Evolutionary conservation across 2,113 vertebrate species (phyloP).

Genomic region (Coryphaenoides rupestris): DNA sequence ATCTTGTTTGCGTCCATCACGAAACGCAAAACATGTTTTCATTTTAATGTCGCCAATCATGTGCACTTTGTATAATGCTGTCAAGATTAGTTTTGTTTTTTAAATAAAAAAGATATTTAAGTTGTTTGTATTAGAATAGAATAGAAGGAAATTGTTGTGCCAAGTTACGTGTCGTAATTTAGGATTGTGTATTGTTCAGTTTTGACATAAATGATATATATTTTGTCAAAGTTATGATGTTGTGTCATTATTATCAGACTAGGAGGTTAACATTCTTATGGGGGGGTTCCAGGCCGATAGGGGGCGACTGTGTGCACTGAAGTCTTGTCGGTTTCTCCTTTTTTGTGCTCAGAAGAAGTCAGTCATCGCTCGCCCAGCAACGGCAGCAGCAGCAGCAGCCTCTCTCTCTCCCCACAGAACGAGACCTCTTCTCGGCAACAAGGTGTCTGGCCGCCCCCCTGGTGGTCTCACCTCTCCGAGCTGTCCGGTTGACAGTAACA

Average conservation of each 20-base stretch:
- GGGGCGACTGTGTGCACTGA: slow-evolving; percentile 31
- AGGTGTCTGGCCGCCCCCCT: slow-evolving; percentile 44
- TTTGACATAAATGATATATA: no score
- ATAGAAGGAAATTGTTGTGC: no score
- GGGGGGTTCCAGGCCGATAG: slow-evolving; percentile 32
- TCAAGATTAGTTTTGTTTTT: neutral
- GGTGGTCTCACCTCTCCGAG: slow-evolving; percentile 9
- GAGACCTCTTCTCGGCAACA: slow-evolving; percentile 39
- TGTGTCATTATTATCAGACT: no score
- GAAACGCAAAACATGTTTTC: slow-evolving; percentile 1
- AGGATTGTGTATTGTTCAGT: no score
- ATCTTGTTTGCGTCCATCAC: slow-evolving; percentile 8
- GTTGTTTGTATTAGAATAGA: neutral
- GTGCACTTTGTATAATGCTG: neutral
- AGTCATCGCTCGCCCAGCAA: neutral
- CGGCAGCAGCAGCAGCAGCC: no score
- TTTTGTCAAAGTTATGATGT: no score
- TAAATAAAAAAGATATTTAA: slow-evolving; percentile 14
- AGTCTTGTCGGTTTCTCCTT: slow-evolving; percentile 26
- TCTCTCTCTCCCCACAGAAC: neutral
- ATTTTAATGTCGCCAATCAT: neutral
- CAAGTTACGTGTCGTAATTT: no score
- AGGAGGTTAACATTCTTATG: no score
- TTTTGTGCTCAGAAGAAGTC: neutral
- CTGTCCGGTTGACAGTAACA: no score